Evolutionary conservation across 1,140 invertebrate genomes (phyloP).

Genomic region (Triops longicaudatus): DNA sequence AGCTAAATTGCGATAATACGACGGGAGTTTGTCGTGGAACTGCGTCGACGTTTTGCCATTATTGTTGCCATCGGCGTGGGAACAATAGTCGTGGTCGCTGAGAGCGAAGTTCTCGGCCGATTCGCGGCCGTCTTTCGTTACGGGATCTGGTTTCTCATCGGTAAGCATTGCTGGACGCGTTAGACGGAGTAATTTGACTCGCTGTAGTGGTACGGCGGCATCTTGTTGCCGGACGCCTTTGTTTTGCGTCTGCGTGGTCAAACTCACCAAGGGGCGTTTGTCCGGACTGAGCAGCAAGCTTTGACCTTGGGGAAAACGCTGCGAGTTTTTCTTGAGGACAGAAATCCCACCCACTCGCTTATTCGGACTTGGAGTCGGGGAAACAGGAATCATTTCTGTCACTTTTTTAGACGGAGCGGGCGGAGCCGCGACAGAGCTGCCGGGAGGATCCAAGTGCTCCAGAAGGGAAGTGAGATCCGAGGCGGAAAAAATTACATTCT

Average conservation of each 20-base stretch:
- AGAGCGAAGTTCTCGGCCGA: not conserved
- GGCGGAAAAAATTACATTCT: not conserved
- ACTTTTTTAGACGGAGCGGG: not conserved
- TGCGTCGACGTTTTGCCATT: not conserved
- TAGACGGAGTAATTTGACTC: not conserved
- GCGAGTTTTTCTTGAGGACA: not conserved
- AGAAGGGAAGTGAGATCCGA: not conserved
- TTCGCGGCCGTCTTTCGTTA: not conserved
- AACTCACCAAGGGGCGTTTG: not conserved
- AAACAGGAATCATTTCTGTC: not conserved
- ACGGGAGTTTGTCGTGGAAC: constrained; percentile 25
- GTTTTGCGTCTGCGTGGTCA: not conserved
- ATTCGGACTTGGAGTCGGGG: not conserved
- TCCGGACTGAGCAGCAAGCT: not conserved
- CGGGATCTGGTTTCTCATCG: not conserved
- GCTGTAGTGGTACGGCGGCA: not conserved
- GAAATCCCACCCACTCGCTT: not conserved
- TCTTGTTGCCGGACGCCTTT: constrained; percentile 11
- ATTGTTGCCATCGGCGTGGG: not conserved
- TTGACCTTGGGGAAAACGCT: not conserved
- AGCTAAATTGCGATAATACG: constrained; percentile 26
- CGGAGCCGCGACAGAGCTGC: not conserved
- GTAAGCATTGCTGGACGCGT: not conserved
- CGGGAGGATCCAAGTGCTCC: not conserved
- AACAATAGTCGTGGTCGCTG: constrained; percentile 11